Conservation (phyloP, 2,888 invertebrate genomes). For the Therioaphis trifolii region DNA sequence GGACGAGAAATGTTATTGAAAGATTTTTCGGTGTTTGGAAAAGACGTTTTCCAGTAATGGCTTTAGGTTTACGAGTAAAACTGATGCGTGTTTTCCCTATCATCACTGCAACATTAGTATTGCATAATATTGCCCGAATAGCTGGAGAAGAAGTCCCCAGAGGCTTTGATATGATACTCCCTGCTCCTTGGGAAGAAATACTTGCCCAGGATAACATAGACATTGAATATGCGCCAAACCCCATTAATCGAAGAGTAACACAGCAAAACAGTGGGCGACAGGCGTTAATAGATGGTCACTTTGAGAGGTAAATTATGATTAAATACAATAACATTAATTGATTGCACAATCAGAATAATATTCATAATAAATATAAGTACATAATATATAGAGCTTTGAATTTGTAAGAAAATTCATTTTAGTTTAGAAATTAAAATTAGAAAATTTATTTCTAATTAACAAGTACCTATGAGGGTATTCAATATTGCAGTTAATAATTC, state of each 20-base stretch:
- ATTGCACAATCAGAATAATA: neutral
- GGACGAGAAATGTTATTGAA: no score
- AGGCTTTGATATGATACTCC: slow-evolving; percentile 27
- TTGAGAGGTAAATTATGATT: slow-evolving; percentile 35
- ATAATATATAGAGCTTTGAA: no score
- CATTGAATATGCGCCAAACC: slow-evolving; percentile 29
- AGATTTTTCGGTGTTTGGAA: no score
- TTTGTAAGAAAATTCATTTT: no score
- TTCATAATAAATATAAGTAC: no score
- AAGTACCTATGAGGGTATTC: no score
- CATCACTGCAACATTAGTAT: slow-evolving; percentile 27
- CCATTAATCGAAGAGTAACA: slow-evolving; percentile 23
- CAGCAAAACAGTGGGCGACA: slow-evolving; percentile 18
- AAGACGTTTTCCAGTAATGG: no score
- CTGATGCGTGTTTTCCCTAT: no score
- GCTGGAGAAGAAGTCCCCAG: neutral
- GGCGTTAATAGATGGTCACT: slow-evolving; percentile 9
- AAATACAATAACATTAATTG: neutral
- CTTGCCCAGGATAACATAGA: slow-evolving; percentile 25
- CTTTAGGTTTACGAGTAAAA: no score
- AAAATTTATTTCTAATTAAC: no score
- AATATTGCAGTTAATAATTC: no score
- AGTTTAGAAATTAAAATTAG: no score
- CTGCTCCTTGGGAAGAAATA: slow-evolving; percentile 30
- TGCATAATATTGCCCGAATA: slow-evolving; percentile 29